Base-by-base conservation (phyloP, 2,888 invertebrate genomes). In the Leptarthrus brevirostris region DNA sequence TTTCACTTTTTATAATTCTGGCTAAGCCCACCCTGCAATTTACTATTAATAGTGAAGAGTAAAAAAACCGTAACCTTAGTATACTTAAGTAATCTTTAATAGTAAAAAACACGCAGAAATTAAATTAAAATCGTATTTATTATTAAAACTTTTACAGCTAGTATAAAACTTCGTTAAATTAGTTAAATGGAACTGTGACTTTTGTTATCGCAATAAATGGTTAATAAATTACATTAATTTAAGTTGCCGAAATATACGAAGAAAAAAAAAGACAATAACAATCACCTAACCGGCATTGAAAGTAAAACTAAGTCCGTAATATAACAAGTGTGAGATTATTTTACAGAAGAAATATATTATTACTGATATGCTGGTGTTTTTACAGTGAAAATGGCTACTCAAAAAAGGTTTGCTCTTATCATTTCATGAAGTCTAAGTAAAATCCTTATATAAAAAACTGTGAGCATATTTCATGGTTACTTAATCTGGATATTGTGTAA, bases 51-150 rank as follows among this genome's bases (percentile, higher is more conserved):
- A n/a, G n/a, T n/a, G n/a, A n/a, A n/a, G n/a, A n/a, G n/a, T n/a
- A n/a, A n/a, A n/a, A n/a, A n/a, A n/a, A n/a, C n/a, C n/a, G n/a
- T n/a, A n/a, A n/a, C n/a, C n/a, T n/a, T n/a, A n/a, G n/a, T n/a
- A n/a, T n/a, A n/a, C n/a, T n/a, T n/a, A n/a, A n/a, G n/a, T n/a
- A n/a, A n/a, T n/a, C n/a, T n/a, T n/a, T n/a, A n/a, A n/a, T n/a
- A n/a, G n/a, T n/a, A n/a, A n/a, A n/a, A n/a, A n/a, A n/a, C n/a
- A n/a, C n/a, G n/a, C n/a, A n/a, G n/a, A n/a, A n/a, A n/a, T n/a
- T 64, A 64, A 64, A 44, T 64, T 64, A 64, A 64, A 64, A 64
- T 64, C 64, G 64, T 64, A 24, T 64, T 64, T 47, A 47, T 64
- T 64, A 64, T 64, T 44, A 64, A 40, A 64, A 64, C 24, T 12